Evolutionary conservation across 2,888 invertebrate species (phyloP).

Genomic region (Serripes groenlandicus): DNA sequence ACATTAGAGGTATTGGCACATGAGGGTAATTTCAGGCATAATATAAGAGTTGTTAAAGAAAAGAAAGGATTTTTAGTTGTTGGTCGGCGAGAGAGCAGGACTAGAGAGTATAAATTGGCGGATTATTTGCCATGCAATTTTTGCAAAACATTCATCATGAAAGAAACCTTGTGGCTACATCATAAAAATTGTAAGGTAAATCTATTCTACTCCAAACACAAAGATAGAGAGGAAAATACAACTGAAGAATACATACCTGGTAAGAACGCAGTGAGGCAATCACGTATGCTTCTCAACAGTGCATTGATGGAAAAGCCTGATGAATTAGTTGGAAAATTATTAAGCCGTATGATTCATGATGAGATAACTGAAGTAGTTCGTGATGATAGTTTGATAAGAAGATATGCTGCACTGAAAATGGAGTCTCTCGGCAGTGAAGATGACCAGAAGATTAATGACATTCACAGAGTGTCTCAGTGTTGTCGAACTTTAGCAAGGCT

Average conservation of each 20-base stretch:
- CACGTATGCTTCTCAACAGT: conserved; percentile 36
- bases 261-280: conserved; percentile 28
- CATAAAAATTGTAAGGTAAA: conserved; percentile 31
- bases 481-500: conserved; percentile 45
- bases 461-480: conserved; percentile 48
- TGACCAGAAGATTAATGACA: conserved; percentile 48
- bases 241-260: background rate
- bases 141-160: conserved; percentile 40
- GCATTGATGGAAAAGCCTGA: conserved; percentile 36
- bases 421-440: conserved; percentile 49
- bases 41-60: conserved; percentile 42
- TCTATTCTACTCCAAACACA: conserved; percentile 14
- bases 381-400: conserved; percentile 39
- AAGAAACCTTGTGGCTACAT: conserved; percentile 43
- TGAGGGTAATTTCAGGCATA: conserved; percentile 64
- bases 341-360: conserved; percentile 49
- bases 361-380: conserved; percentile 36
- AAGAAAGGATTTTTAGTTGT: conserved; percentile 34
- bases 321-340: background rate
- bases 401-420: conserved; percentile 39
- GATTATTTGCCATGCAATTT: conserved; percentile 45
- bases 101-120: conserved; percentile 24
- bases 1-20: conserved; percentile 55
- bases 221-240: background rate
- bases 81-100: conserved; percentile 23